Evolutionary conservation across 2,113 vertebrate species (phyloP).

Genomic region (Platysteira castanea): DNA sequence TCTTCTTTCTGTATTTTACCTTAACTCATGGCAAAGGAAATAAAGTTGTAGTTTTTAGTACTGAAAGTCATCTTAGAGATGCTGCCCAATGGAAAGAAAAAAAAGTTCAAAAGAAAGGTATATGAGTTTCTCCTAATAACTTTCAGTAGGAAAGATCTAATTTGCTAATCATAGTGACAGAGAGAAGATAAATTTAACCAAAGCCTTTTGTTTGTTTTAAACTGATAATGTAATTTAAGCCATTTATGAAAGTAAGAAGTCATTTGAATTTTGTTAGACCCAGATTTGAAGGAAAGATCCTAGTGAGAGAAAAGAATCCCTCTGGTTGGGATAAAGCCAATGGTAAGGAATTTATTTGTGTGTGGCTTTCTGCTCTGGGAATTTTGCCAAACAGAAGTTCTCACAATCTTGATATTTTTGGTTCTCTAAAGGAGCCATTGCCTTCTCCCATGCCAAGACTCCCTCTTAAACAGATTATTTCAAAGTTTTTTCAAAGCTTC

Average conservation of each 20-base stretch:
- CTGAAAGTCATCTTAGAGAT: not conserved
- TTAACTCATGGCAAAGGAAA: not conserved
- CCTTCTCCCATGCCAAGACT: conserved; percentile 19
- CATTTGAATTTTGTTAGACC: conserved; percentile 31
- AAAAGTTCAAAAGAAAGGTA: not conserved
- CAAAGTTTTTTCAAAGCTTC: not conserved
- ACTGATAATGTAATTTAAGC: not conserved
- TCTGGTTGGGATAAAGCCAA: conserved; percentile 30
- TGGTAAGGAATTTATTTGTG: conserved; percentile 64
- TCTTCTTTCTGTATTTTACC: not conserved
- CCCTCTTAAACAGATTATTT: not conserved
- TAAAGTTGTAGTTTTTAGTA: not conserved
- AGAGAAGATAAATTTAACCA: not conserved
- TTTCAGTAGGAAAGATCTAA: not conserved
- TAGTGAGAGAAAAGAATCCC: conserved; percentile 33
- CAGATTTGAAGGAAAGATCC: conserved; percentile 21
- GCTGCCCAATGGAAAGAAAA: not conserved
- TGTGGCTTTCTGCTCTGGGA: conserved; percentile 67
- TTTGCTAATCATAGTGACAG: not conserved
- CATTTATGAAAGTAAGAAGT: not conserved
- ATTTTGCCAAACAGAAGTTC: conserved; percentile 71
- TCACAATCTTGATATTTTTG: conserved; percentile 65
- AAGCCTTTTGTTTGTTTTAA: not conserved
- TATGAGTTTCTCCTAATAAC: not conserved
- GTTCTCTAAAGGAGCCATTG: conserved; percentile 16